phyloP scores from a whole-genome alignment of 2,113 vertebrate species.

The Varanus salvator region DNA sequence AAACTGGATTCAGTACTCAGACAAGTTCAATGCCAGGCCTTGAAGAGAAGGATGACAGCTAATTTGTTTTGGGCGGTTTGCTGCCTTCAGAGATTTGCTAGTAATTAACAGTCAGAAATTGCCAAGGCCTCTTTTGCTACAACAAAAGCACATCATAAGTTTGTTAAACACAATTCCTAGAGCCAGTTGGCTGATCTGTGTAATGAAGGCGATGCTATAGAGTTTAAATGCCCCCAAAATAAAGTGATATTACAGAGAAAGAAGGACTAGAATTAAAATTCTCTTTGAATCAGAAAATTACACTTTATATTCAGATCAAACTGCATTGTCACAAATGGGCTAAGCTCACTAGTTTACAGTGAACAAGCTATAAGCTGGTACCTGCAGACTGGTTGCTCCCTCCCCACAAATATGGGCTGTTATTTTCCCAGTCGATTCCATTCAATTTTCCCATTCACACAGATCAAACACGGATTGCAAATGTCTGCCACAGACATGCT shows the following conservation, averaged over 20 bases:
- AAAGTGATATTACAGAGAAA: not conserved
- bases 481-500: too few relatives aligned
- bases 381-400: not conserved
- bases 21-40: constrained; percentile 46
- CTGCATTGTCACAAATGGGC: not conserved
- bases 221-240: constrained; percentile 13
- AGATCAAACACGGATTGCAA: too few relatives aligned
- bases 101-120: constrained; percentile 62
- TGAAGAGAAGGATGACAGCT: constrained; percentile 53
- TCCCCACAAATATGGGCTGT: too few relatives aligned
- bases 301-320: not conserved
- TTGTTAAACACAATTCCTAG: constrained; percentile 23
- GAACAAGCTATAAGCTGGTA: not conserved
- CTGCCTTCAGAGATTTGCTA: constrained; percentile 50
- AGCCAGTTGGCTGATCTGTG: not conserved
- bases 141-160: constrained; percentile 51
- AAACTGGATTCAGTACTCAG: constrained; percentile 57
- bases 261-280: constrained; percentile 13
- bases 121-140: constrained; percentile 53
- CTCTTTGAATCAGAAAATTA: not conserved
- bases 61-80: constrained; percentile 44
- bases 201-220: constrained; percentile 13
- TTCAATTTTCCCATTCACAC: too few relatives aligned
- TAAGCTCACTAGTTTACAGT: not conserved
- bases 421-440: too few relatives aligned